Evolutionary conservation across 1,140 invertebrate species (phyloP), one percentile per base, ranked within the genome.

Genomic region (Proales similis): DNA sequence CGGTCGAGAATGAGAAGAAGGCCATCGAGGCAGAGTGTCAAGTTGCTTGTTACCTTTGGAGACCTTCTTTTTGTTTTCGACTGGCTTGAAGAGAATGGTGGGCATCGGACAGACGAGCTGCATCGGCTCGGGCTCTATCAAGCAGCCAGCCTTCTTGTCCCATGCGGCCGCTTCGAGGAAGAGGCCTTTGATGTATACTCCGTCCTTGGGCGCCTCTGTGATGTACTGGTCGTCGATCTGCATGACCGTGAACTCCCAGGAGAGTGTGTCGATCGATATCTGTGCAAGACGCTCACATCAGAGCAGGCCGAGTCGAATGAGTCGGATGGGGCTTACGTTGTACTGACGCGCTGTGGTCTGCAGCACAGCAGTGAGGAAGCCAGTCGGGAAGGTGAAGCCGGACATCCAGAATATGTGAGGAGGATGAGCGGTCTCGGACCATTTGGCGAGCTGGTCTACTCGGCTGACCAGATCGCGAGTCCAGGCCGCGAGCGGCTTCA

Each of bases 61-160:
- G n/a, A n/a, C n/a, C n/a, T n/a, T n/a, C n/a, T n/a, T n/a, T n/a
- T n/a, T n/a, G n/a, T n/a, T n/a, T n/a, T n/a, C n/a, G n/a, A n/a
- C n/a, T n/a, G n/a, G n/a, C n/a, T n/a, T 86, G 68, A 80, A 76
- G 4, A n/a, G n/a, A n/a, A n/a, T n/a, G n/a, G n/a, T n/a, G n/a
- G 89, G 89, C 71, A 92, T 81, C 0, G 75, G 73, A 66, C 90
- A 86, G 70, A 84, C 88, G 2, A 91, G 76, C 27, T 88, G 79
- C 79, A 90, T 88, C 0, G 88, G 84, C 6, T 79, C 71, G 0
- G 87, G 87, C 75, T 94, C 90, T 46, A 84, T 83, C 3, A 94
- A 68, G 51, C 74, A 73, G 48, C 72, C 70, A 0, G 63, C 70
- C 38, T 77, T 70, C 26, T 69, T 62, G 65, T 79, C 76, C 79